Evolutionary conservation across 2,888 invertebrate species (phyloP).

Genomic region (Stomorhina lunata): DNA sequence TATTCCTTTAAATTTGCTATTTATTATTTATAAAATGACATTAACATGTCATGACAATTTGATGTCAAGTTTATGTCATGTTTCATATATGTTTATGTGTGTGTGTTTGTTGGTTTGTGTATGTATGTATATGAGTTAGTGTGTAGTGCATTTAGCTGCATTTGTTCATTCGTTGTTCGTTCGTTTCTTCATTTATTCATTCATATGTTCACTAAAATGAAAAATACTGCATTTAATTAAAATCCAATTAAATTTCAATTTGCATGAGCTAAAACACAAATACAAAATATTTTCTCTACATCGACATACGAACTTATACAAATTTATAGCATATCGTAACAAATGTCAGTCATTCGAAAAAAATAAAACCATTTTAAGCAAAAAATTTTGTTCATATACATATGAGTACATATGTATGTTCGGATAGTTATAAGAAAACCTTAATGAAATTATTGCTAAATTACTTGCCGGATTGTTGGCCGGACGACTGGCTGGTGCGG

Average conservation of each 20-base stretch:
- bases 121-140: background rate
- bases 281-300: background rate
- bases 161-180: slow-evolving; percentile 14
- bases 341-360: slow-evolving; percentile 52
- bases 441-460: slow-evolving; percentile 51
- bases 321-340: slow-evolving; percentile 45
- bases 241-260: slow-evolving; percentile 65
- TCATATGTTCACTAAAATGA: slow-evolving; percentile 36
- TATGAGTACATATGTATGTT: background rate
- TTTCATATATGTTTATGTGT: slow-evolving; percentile 34
- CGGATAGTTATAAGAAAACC: slow-evolving; percentile 33
- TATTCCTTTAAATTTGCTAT: slow-evolving; percentile 58
- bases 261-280: slow-evolving; percentile 50
- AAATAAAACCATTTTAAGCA: background rate
- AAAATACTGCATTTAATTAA: slow-evolving; percentile 65
- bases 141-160: background rate
- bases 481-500: background rate
- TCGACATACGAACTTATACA: background rate
- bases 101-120: slow-evolving; percentile 1
- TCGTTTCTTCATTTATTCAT: background rate
- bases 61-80: slow-evolving; percentile 65
- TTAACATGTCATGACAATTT: slow-evolving; percentile 63
- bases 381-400: background rate
- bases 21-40: slow-evolving; percentile 65
- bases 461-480: background rate